These are phyloP conservation scores for Streptopelia turtur DNA, from an alignment of 2,797 vertebrate genomes.

Conservation along the genomic window DNA sequence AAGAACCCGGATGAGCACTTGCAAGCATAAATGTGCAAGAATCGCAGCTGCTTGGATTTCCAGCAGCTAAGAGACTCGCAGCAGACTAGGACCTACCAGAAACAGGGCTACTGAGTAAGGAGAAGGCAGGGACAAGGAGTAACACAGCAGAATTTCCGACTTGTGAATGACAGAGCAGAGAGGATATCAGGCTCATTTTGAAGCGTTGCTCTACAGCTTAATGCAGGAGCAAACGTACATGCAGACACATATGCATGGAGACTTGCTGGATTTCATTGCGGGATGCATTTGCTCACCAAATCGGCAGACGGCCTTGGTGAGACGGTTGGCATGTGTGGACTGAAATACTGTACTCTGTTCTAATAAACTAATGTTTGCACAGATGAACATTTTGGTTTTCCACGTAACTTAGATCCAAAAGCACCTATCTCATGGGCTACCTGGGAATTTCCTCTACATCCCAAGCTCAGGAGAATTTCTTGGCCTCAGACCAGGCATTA, in stretches of 20 bases:
- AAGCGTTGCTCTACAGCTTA: neutral
- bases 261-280: neutral
- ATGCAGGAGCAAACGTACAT: neutral
- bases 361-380: conserved; percentile 55
- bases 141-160: neutral
- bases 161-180: neutral
- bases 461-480: neutral
- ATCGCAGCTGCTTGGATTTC: neutral
- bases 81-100: neutral
- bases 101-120: neutral
- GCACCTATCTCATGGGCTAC: neutral
- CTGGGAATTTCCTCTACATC: neutral
- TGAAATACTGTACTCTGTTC: conserved; percentile 15
- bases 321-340: neutral
- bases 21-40: neutral
- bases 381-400: neutral
- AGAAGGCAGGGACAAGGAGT: neutral
- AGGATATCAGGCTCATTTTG: neutral
- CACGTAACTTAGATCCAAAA: neutral
- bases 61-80: neutral
- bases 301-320: neutral
- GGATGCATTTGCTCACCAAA: neutral
- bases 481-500: neutral
- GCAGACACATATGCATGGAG: neutral
- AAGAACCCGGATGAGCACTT: neutral